Evolutionary conservation across 2,797 vertebrate genomes (phyloP).

Genomic region (Leucoraja ocellata): DNA sequence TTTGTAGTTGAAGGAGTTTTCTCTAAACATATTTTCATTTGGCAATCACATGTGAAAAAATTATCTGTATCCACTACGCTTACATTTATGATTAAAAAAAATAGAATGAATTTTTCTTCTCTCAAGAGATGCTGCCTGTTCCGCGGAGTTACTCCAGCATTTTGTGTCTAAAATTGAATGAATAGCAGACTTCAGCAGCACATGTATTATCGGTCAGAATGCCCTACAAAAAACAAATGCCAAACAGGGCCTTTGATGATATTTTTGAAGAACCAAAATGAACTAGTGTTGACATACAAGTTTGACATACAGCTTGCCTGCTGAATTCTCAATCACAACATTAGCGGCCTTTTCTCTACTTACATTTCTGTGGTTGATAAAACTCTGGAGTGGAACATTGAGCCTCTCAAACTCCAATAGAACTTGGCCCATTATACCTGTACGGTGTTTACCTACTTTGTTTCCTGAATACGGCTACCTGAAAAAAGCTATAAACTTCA

Average conservation of each 20-base stretch:
- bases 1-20: constrained; percentile 7
- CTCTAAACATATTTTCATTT: not conserved
- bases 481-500: not conserved
- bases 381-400: not conserved
- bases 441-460: not conserved
- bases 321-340: not conserved
- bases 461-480: not conserved
- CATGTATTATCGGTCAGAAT: not conserved
- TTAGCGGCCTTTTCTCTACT: not conserved
- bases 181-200: not conserved
- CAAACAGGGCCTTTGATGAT: not conserved
- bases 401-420: not conserved
- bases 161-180: not conserved
- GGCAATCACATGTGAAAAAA: not conserved
- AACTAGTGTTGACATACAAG: constrained; percentile 18
- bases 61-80: not conserved
- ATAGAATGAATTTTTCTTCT: too few species aligned
- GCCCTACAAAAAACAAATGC: not conserved
- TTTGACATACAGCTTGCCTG: not conserved
- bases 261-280: not conserved
- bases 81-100: too few species aligned
- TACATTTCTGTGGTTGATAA: not conserved
- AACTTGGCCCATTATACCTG: not conserved
- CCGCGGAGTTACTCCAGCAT: too few species aligned
- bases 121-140: too few species aligned